Conservation (phyloP, 2,888 invertebrate species). For the Aelia acuminata region DNA sequence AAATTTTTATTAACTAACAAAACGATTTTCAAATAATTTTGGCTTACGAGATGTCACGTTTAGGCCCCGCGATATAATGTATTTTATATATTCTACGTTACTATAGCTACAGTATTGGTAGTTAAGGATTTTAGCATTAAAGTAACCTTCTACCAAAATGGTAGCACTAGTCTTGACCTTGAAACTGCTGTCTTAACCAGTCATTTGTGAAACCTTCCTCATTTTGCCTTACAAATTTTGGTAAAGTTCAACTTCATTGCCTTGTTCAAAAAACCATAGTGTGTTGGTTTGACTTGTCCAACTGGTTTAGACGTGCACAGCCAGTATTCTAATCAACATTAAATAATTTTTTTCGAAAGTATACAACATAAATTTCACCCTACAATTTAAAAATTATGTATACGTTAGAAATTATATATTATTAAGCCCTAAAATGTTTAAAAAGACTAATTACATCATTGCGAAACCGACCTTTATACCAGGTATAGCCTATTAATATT, state of each 20-base stretch:
- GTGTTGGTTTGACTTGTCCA: neutral
- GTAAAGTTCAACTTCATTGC: neutral
- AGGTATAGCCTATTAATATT: neutral
- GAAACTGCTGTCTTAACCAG: neutral
- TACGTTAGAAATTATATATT: neutral
- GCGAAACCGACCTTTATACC: neutral
- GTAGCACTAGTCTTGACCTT: neutral
- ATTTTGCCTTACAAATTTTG: neutral
- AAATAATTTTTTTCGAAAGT: neutral
- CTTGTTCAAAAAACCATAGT: neutral
- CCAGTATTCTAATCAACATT: neutral
- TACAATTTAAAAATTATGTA: neutral
- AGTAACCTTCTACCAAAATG: neutral
- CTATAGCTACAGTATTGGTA: too few relatives aligned
- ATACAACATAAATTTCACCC: neutral
- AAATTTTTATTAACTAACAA: too few relatives aligned
- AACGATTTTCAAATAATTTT: too few relatives aligned
- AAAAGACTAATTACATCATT: neutral
- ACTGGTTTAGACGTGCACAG: neutral
- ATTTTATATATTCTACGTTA: too few relatives aligned
- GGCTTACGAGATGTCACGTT: too few relatives aligned
- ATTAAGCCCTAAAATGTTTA: neutral
- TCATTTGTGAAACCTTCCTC: neutral
- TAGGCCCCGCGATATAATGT: too few relatives aligned
- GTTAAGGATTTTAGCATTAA: too few relatives aligned